phyloP scores from a whole-genome alignment of 2,797 vertebrate genomes.

The Fringilla coelebs region DNA sequence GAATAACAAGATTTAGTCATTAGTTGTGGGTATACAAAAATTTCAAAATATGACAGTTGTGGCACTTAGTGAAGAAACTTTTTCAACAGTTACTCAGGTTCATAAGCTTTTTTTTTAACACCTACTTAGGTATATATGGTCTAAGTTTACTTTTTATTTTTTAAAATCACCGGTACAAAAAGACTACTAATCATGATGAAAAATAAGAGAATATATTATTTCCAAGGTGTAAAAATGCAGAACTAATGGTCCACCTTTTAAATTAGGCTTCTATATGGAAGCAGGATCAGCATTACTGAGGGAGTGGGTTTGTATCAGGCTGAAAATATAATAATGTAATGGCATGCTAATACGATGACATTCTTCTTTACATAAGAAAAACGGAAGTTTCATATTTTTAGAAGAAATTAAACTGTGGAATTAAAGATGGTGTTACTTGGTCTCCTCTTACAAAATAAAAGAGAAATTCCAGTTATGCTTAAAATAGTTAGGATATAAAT shows the following conservation, averaged over 20 bases:
- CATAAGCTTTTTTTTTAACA: background rate
- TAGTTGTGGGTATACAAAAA: background rate
- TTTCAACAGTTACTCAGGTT: background rate
- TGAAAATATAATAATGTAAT: background rate
- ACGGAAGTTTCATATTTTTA: background rate
- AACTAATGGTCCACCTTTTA: background rate
- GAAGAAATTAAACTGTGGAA: background rate
- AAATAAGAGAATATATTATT: background rate
- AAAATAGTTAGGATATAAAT: background rate
- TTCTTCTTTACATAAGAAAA: background rate
- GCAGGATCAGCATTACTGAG: background rate
- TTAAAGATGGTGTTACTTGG: background rate
- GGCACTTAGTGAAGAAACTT: background rate
- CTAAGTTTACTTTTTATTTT: background rate
- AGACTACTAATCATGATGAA: background rate
- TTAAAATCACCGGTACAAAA: background rate
- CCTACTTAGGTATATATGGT: background rate
- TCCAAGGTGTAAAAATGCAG: background rate
- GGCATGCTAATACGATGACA: background rate
- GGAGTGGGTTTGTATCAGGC: background rate
- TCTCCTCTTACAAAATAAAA: background rate
- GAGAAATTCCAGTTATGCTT: background rate
- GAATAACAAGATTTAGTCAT: background rate
- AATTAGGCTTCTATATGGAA: background rate
- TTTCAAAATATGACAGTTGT: background rate